phyloP scores from a whole-genome alignment of 2,113 vertebrate species.

The Condylura cristata region DNA sequence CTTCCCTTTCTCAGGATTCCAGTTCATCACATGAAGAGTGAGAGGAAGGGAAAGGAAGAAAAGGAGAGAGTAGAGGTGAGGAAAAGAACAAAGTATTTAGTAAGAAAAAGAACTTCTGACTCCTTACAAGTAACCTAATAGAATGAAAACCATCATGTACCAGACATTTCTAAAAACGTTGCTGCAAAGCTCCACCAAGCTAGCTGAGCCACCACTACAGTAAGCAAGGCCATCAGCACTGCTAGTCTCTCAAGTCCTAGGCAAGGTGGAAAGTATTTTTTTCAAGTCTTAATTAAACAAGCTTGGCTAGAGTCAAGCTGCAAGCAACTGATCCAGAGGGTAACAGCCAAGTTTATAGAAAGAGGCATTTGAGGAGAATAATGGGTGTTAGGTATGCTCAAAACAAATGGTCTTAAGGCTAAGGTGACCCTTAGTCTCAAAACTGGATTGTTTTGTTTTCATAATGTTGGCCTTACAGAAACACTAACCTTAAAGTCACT shows the following conservation, averaged over 20 bases:
- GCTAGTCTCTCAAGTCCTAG: not conserved
- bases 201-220: not conserved
- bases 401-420: not conserved
- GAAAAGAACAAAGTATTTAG: not conserved
- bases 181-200: not conserved
- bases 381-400: not conserved
- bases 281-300: constrained; percentile 49
- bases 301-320: constrained; percentile 26
- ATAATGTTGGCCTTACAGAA: not conserved
- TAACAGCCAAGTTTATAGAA: constrained; percentile 33
- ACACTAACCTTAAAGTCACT: constrained; percentile 6
- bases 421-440: not conserved
- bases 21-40: not conserved
- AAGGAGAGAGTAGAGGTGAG: not conserved
- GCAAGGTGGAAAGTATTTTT: not conserved
- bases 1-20: not conserved
- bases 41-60: accelerated
- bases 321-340: not conserved
- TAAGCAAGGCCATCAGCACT: not conserved
- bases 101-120: not conserved
- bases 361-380: not conserved
- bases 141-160: not conserved
- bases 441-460: not conserved
- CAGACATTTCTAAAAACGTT: constrained; percentile 12
- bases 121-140: not conserved